A percentile compares a stretch with the other conserved stretches of the same genome.
Evolutionary conservation across 2,797 vertebrate species (phyloP).

Genomic region (Amblyopsis hoosieri): DNA sequence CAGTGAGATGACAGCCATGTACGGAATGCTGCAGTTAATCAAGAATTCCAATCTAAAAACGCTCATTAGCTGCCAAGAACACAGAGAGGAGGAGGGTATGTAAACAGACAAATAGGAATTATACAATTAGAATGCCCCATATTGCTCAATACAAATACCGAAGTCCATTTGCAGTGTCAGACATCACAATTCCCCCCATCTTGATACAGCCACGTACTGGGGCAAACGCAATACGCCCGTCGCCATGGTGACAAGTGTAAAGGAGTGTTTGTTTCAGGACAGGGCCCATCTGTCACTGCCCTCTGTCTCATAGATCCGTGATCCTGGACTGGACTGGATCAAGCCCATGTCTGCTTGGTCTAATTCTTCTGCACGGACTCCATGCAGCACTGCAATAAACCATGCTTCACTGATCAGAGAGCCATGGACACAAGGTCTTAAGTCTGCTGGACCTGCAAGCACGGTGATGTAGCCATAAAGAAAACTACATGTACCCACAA

Average conservation of each 20-base stretch:
- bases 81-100: too few relatives aligned
- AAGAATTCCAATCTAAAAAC: constrained; percentile 56
- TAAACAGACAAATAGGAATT: too few relatives aligned
- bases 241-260: constrained; percentile 13
- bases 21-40: constrained; percentile 53
- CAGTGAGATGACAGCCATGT: constrained; percentile 36
- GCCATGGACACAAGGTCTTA: constrained; percentile 47
- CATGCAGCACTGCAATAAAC: constrained; percentile 48
- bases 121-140: too few relatives aligned
- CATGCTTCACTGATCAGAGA: constrained; percentile 66
- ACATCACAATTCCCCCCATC: too few relatives aligned
- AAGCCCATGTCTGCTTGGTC: constrained; percentile 71
- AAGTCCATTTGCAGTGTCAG: too few relatives aligned
- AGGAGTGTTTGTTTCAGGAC: constrained; percentile 45
- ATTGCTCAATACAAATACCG: too few relatives aligned
- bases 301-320: constrained; percentile 54
- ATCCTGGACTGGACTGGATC: constrained; percentile 37
- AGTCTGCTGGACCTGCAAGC: constrained; percentile 42
- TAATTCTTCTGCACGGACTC: constrained; percentile 64
- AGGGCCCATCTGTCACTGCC: constrained; percentile 62
- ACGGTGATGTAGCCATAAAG: constrained; percentile 39
- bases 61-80: constrained; percentile 23
- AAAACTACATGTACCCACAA: constrained; percentile 51
- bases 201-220: too few relatives aligned
- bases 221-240: too few relatives aligned